Conservation (phyloP, 1,140 invertebrate genomes). For the Harlomillsia oculata region DNA sequence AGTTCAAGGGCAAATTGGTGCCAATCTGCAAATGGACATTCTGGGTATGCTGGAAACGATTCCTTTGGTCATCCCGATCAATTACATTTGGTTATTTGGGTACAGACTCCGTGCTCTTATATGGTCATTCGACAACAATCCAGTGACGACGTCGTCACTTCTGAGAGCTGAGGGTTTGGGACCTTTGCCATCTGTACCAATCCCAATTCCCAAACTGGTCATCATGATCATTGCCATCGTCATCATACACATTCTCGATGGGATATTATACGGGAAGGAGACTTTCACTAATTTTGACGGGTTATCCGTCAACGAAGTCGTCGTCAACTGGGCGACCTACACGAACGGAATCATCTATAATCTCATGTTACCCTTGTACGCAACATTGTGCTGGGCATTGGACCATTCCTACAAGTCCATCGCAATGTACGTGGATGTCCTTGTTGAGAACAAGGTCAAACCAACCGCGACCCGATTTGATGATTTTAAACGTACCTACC, state of each 20-base stretch:
- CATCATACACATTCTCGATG: neutral
- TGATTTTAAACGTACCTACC: conserved; percentile 15
- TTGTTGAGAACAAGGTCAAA: neutral
- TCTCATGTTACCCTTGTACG: conserved; percentile 16
- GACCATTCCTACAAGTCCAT: conserved; percentile 1
- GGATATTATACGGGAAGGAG: neutral
- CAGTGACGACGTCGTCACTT: neutral
- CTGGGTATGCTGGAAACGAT: neutral
- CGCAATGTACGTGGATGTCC: neutral
- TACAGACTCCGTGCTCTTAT: conserved; percentile 13
- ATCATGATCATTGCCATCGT: conserved; percentile 10
- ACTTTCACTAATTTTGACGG: neutral
- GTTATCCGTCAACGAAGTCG: neutral
- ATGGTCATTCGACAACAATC: neutral
- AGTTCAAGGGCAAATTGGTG: conserved; percentile 1
- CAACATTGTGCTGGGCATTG: conserved; percentile 13
- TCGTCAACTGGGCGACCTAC: neutral
- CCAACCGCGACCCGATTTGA: neutral
- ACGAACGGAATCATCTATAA: neutral
- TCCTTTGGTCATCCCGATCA: conserved; percentile 12
- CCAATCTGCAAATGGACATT: neutral
- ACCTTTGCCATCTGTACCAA: too few species aligned
- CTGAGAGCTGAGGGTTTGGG: neutral
- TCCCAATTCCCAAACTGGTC: too few species aligned
- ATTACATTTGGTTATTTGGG: conserved; percentile 23